Evolutionary conservation across 2,888 invertebrate genomes (phyloP).

Genomic region (Petrolisthes cinctipes): DNA sequence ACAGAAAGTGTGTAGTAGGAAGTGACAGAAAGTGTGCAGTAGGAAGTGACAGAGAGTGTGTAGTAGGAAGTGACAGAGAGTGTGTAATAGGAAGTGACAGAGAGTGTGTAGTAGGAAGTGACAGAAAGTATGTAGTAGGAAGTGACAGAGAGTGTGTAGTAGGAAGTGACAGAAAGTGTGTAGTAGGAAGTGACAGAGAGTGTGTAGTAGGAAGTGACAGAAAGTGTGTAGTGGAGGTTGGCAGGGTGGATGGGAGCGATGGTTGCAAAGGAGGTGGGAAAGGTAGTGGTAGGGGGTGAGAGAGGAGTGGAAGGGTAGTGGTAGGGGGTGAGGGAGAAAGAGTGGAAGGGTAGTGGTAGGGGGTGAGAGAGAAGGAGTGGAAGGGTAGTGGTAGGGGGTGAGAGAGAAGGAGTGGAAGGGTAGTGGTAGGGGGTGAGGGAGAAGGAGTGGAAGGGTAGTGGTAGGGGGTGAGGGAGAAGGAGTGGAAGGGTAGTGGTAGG

Average conservation of each 20-base stretch:
- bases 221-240: neutral
- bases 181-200: neutral
- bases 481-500: neutral
- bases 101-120: neutral
- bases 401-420: neutral
- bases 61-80: too few species aligned
- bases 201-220: neutral
- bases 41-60: too few species aligned
- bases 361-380: neutral
- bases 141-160: neutral
- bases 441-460: neutral
- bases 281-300: neutral
- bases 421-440: neutral
- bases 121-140: neutral
- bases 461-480: neutral
- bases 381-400: neutral
- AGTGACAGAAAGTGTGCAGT: too few species aligned
- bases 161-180: neutral
- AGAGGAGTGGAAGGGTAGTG: neutral
- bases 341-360: neutral
- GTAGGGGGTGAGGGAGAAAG: neutral
- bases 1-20: neutral
- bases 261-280: neutral
- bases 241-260: neutral
- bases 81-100: too few species aligned